Evolutionary conservation across 2,888 invertebrate genomes (phyloP).

Genomic region (Rotaria macrura): DNA sequence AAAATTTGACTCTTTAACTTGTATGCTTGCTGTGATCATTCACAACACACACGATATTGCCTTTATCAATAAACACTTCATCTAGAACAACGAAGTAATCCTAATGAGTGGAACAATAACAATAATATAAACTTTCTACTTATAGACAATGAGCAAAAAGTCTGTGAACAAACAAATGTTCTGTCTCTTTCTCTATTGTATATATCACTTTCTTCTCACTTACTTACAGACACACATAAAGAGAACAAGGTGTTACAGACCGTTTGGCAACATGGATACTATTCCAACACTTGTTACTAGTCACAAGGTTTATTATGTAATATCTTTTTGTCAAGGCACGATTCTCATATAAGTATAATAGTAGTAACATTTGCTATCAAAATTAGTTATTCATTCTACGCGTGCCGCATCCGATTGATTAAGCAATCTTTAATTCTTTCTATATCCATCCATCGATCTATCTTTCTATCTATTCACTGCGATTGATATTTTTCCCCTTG

Average conservation of each 20-base stretch:
- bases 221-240: not conserved
- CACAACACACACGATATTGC: not conserved
- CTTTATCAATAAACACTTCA: not conserved
- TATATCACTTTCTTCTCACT: not conserved
- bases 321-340: not conserved
- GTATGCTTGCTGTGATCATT: not conserved
- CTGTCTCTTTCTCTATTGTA: no score
- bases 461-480: not conserved
- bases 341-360: not conserved
- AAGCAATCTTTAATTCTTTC: not conserved
- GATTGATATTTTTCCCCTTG: not conserved
- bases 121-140: not conserved
- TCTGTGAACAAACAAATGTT: not conserved
- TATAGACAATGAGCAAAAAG: not conserved
- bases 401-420: slow-evolving; percentile 12
- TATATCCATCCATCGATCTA: not conserved
- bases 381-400: not conserved
- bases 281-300: not conserved
- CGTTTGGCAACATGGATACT: not conserved
- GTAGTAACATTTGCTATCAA: not conserved
- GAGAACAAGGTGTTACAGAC: not conserved
- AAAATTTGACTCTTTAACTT: not conserved
- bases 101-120: not conserved
- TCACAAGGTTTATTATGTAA: not conserved
- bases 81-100: not conserved